A percentile compares a stretch with the other conserved stretches of the same genome.
phyloP scores from a whole-genome alignment of 1,140 invertebrate genomes.

The Drosophila persimilis region DNA sequence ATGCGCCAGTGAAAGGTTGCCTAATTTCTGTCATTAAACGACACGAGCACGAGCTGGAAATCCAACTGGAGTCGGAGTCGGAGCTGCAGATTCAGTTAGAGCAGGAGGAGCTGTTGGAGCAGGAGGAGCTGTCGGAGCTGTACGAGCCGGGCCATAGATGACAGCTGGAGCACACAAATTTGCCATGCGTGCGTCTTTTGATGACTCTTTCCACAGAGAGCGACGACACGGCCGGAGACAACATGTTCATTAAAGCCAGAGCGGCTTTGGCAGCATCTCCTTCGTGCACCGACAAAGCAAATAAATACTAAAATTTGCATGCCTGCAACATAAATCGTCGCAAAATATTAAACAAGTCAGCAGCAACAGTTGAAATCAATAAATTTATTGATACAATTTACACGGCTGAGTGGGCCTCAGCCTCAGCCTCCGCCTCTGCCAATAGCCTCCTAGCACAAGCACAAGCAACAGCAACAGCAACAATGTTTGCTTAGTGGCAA shows the following conservation, averaged over 20 bases:
- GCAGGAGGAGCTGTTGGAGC: background rate
- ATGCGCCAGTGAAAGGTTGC: slow-evolving; percentile 64
- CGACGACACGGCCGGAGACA: slow-evolving; percentile 44
- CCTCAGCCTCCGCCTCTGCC: slow-evolving; percentile 10
- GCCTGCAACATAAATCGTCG: slow-evolving; percentile 75
- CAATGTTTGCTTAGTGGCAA: slow-evolving; percentile 12
- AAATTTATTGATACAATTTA: slow-evolving; percentile 82
- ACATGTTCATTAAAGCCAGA: slow-evolving; percentile 72
- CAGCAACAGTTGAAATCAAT: slow-evolving; percentile 81
- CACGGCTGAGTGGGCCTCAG: slow-evolving; percentile 44
- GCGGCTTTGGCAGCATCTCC: slow-evolving; percentile 31
- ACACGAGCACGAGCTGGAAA: slow-evolving; percentile 23
- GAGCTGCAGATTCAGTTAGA: background rate
- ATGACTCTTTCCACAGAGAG: slow-evolving; percentile 58
- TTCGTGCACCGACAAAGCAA: slow-evolving; percentile 53
- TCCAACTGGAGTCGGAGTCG: slow-evolving; percentile 11
- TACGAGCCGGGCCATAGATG: slow-evolving; percentile 10
- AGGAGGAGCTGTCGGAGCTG: background rate
- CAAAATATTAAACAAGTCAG: slow-evolving; percentile 81
- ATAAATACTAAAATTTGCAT: slow-evolving; percentile 78
- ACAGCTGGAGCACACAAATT: slow-evolving; percentile 47
- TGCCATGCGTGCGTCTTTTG: slow-evolving; percentile 59
- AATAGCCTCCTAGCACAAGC: slow-evolving; percentile 4
- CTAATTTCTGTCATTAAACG: slow-evolving; percentile 54
- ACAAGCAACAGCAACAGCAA: slow-evolving; percentile 13